Evolutionary conservation across 1,140 invertebrate genomes (phyloP), one percentile per base, ranked within the genome.

Genomic region (Pseudomyrmex dendroicus): DNA sequence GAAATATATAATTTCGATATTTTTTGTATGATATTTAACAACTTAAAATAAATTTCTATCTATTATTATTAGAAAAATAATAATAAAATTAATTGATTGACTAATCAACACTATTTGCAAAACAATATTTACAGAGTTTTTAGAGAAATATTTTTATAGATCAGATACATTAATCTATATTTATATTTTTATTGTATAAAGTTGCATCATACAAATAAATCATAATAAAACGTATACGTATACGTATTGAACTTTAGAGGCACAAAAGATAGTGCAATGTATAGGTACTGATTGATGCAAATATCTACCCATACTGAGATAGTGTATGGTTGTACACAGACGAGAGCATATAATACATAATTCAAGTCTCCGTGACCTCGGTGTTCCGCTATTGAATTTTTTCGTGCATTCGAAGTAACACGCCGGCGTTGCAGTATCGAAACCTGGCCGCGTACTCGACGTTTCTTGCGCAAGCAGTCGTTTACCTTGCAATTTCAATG

Each of bases 391-490:
- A 52, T 82, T 74, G 52, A 82, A 83, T 64, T 82, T 73, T 48
- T 62, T 59, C 78, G 48, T 56, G 20, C 20, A 52, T 13, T 74
- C 15, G n/a, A 67, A 85, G 56, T 73, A 77, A 86, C 50, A 72
- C 22, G 44, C 50, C 17, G 13, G 2, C 15, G 35, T 83, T 73
- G 48, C 74, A 52, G 48, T 76, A 86, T 83, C 80, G 86, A 87
- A 77, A 86, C 57, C 15, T 50, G 25, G 15, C 61, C 35, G 59
- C 67, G 72, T 85, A 48, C 52, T 57, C 63, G 54, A 73, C 13
- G 20, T 63, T 59, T 59, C 68, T 88, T 86, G 70, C 67, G 68
- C 66, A 87, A 86, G 56, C 59, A 83, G 66, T 76, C 52, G 82
- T 76, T 86, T 63, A 62, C 84, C 82, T 86, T 86, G 84, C 72